A percentile compares a stretch with the other conserved stretches of the same genome.
phyloP scores from a whole-genome alignment of 1,140 invertebrate species.

The Cyphomyrmex costatus region DNA sequence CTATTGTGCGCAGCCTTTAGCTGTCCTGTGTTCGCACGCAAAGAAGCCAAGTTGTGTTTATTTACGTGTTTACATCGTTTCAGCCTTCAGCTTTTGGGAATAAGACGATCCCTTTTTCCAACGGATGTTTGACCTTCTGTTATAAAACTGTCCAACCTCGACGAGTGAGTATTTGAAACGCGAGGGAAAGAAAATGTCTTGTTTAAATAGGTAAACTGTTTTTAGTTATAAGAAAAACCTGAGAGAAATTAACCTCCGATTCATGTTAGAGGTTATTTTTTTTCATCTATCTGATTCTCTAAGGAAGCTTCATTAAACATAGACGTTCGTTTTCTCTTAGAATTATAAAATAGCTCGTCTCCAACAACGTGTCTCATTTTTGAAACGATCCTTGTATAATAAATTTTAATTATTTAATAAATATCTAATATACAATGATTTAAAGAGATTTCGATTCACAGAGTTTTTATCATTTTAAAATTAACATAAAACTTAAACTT shows the following conservation, averaged over 20 bases:
- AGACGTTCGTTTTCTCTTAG: not conserved
- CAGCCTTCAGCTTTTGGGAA: not conserved
- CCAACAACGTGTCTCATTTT: not conserved
- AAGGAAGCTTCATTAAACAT: not conserved
- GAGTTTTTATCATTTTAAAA: too few species aligned
- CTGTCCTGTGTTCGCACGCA: too few species aligned
- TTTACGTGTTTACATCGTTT: not conserved
- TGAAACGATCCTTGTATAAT: not conserved
- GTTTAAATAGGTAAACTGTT: not conserved
- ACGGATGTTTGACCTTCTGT: not conserved
- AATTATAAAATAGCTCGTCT: not conserved
- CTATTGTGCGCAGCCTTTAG: too few species aligned
- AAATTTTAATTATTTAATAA: too few species aligned
- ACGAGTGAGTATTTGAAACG: slow-evolving; percentile 43
- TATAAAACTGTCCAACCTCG: slow-evolving; percentile 51
- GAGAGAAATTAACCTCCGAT: not conserved
- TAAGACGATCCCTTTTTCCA: not conserved
- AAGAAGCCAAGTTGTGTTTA: not conserved
- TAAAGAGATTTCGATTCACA: too few species aligned
- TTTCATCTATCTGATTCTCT: not conserved
- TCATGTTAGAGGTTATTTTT: not conserved
- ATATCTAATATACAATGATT: too few species aligned
- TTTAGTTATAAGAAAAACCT: not conserved
- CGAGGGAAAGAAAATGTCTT: not conserved
- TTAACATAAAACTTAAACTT: too few species aligned